These are phyloP conservation scores for Forbesichthys papilliferus DNA, from an alignment of 2,113 vertebrate genomes.

Conservation along the genomic window DNA sequence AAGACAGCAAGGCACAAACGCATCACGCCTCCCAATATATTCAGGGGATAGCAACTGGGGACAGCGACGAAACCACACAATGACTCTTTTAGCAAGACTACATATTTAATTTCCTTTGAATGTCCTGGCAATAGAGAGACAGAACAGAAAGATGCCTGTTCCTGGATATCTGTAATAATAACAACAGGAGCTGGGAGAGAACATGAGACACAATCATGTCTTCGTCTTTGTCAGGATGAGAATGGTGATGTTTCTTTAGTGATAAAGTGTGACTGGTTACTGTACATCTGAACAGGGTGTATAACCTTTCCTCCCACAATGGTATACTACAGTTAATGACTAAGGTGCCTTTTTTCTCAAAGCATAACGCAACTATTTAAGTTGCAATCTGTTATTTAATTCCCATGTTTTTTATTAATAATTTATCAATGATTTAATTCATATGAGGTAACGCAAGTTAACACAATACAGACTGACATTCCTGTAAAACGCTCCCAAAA, in stretches of 20 bases:
- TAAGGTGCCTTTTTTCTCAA: background rate
- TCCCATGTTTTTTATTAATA: no score
- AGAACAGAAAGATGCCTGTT: slow-evolving; percentile 18
- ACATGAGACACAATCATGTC: slow-evolving; percentile 12
- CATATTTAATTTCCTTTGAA: slow-evolving; percentile 54
- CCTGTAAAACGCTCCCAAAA: no score
- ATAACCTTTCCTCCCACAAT: slow-evolving; percentile 7
- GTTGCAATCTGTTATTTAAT: no score
- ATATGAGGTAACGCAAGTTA: no score
- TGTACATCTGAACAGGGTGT: slow-evolving; percentile 13
- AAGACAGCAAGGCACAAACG: slow-evolving; percentile 52
- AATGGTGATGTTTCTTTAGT: slow-evolving; percentile 23
- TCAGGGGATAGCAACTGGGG: slow-evolving; percentile 24
- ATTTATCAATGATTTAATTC: no score
- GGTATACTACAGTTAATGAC: background rate
- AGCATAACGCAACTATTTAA: background rate
- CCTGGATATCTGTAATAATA: slow-evolving; percentile 19
- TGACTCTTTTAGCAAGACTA: slow-evolving; percentile 19
- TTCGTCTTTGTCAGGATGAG: background rate
- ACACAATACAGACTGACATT: no score
- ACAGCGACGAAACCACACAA: slow-evolving; percentile 37
- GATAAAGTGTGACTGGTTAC: slow-evolving; percentile 31
- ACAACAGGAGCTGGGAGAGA: slow-evolving; percentile 15
- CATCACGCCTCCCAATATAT: slow-evolving; percentile 15
- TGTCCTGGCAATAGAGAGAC: slow-evolving; percentile 46